Base-by-base conservation (phyloP, 2,888 invertebrate genomes). In the Cepaea hortensis region DNA sequence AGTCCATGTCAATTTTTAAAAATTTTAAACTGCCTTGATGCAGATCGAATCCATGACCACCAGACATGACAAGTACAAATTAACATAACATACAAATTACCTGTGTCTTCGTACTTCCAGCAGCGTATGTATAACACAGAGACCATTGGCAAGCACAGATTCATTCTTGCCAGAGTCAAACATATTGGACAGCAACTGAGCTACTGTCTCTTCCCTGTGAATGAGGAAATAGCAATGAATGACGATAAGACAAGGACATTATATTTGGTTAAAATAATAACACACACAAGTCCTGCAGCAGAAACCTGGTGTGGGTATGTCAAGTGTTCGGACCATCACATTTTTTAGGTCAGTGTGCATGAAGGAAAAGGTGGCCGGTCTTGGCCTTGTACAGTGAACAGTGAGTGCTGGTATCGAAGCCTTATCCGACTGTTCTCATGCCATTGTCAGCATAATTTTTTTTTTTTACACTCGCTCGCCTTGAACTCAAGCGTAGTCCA, bases 71-170 rank as follows among this genome's bases (percentile, higher is more conserved):
- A 75, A 15, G n/a, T n/a, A 61, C 11, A 77, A 77, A 61, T 3
- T n/a, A 61, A 77, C 61, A 77, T 55, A 77, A n/a, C n/a, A 90
- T 35, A 35, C 35, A 55, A 55, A 55, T 89, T 90, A 94, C 94
- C 93, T 91, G 88, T 93, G 93, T 88, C 92, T 93, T 85, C 93
- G 93, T 87, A 94, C 93, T 87, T 93, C 93, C 88, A 93, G 88
- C 70, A 93, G 88, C 15, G 92, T 93, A 90, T 97, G 96, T 94
- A 97, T 96, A 94, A 97, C 96, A 95, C 96, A 96, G 93, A 97
- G 96, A 93, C 97, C 97, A 95, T 96, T 96, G 89, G 97, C 96
- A 92, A 97, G 96, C 92, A 97, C 96, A 94, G 94, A 94, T 90
- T 95, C 94, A 88, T 92, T 92, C 85, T 96, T 96, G 94, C 96